phyloP scores from a whole-genome alignment of 2,113 vertebrate genomes.

The Amphilophus citrinellus region DNA sequence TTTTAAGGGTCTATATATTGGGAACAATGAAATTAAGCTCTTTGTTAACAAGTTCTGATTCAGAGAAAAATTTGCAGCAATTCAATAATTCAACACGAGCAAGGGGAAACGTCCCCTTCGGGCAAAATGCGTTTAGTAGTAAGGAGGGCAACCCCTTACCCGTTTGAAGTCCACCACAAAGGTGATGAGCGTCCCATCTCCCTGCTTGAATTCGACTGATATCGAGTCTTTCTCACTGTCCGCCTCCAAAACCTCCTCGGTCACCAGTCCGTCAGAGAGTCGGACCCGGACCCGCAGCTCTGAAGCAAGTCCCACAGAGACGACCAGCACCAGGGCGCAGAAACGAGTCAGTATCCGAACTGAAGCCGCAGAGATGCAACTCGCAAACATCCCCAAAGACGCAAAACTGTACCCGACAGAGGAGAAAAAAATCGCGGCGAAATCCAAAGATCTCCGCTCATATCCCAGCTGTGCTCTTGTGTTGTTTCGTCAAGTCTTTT shows the following conservation, averaged over 20 bases:
- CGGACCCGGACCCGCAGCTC: slow-evolving; percentile 93
- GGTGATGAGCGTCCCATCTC: slow-evolving; percentile 91
- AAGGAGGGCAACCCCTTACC: slow-evolving; percentile 78
- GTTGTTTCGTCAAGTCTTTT: slow-evolving; percentile 28
- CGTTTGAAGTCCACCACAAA: slow-evolving; percentile 93
- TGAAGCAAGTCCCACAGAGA: slow-evolving; percentile 66
- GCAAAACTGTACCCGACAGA: slow-evolving; percentile 54
- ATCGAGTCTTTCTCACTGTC: slow-evolving; percentile 90
- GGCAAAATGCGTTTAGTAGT: neutral
- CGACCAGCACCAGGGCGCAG: slow-evolving; percentile 64
- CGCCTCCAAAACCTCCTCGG: slow-evolving; percentile 93
- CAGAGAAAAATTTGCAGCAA: neutral
- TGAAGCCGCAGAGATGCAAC: slow-evolving; percentile 60
- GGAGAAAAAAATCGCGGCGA: slow-evolving; percentile 29
- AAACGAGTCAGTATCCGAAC: slow-evolving; percentile 65
- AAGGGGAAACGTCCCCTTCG: neutral
- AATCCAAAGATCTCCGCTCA: slow-evolving; percentile 55
- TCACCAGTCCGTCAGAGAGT: slow-evolving; percentile 89
- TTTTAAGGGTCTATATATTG: neutral
- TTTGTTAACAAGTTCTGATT: neutral
- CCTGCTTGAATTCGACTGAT: slow-evolving; percentile 90
- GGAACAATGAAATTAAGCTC: neutral
- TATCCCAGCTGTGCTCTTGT: slow-evolving; percentile 46
- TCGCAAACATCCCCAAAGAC: slow-evolving; percentile 78
- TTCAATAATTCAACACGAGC: neutral